Evolutionary conservation across 2,888 invertebrate species (phyloP).

Genomic region (Terebella lapidaria): DNA sequence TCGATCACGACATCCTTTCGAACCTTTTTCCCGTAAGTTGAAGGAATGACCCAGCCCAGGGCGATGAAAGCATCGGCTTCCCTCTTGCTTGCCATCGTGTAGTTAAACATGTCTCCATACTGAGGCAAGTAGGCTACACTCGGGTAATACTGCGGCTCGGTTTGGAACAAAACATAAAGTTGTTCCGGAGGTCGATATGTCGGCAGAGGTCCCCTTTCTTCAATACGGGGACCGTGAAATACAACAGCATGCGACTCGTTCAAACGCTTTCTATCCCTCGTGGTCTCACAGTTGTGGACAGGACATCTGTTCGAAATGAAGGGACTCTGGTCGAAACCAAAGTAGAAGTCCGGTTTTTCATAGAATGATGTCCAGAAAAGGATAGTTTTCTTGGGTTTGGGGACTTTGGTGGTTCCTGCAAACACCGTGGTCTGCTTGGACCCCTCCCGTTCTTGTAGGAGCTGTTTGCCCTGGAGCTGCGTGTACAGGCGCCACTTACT

Average conservation of each 20-base stretch:
- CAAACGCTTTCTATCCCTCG: background rate
- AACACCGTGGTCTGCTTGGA: too few relatives aligned
- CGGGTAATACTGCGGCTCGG: background rate
- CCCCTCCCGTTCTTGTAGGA: too few relatives aligned
- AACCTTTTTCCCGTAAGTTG: background rate
- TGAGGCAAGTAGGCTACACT: background rate
- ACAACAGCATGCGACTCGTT: background rate
- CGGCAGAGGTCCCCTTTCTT: background rate
- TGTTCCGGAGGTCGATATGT: background rate
- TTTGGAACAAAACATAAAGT: background rate
- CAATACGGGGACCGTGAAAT: background rate
- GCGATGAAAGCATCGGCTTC: background rate
- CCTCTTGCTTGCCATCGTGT: background rate
- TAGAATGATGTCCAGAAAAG: slow-evolving; percentile 1
- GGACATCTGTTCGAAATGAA: background rate
- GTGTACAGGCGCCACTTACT: too few relatives aligned
- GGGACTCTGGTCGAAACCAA: background rate
- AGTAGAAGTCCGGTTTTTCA: background rate
- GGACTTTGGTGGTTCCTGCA: too few relatives aligned
- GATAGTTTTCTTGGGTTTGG: background rate
- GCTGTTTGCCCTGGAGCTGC: too few relatives aligned
- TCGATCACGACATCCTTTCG: background rate
- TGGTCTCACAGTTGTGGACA: background rate
- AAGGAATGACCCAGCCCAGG: background rate
- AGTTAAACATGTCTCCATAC: background rate